These are phyloP conservation scores for Macrotis lagotis DNA, from an alignment of 2,113 vertebrate genomes.

Conservation along the genomic window DNA sequence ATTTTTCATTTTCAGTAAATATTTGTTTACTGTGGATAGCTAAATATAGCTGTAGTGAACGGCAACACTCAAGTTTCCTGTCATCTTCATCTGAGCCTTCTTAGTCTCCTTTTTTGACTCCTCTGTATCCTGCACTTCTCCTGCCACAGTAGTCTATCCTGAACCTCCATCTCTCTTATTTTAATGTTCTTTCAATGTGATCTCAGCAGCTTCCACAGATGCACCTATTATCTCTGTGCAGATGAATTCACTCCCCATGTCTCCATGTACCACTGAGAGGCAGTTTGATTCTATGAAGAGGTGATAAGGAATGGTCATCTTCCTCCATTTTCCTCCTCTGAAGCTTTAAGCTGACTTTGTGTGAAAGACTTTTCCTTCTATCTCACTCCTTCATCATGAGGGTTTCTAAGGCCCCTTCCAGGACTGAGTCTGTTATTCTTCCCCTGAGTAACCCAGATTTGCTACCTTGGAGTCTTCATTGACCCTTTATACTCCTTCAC, in stretches of 20 bases:
- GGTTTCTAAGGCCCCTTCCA: background rate
- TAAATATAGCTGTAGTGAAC: background rate
- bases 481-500: background rate
- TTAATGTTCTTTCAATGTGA: background rate
- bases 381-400: background rate
- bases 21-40: background rate
- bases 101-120: background rate
- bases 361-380: background rate
- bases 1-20: background rate
- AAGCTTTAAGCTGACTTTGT: background rate
- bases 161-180: background rate
- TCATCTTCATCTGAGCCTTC: background rate
- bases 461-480: background rate
- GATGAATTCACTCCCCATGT: background rate
- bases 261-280: background rate
- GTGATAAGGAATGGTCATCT: background rate
- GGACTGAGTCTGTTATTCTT: background rate
- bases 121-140: background rate
- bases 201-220: background rate
- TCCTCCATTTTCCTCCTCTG: background rate
- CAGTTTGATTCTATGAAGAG: background rate
- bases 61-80: background rate
- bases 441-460: background rate
- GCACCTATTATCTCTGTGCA: background rate
- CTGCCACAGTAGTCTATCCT: background rate